A percentile compares a stretch with the other conserved stretches of the same genome.
Evolutionary conservation across 2,113 vertebrate species (phyloP).

Genomic region (Calypte anna): DNA sequence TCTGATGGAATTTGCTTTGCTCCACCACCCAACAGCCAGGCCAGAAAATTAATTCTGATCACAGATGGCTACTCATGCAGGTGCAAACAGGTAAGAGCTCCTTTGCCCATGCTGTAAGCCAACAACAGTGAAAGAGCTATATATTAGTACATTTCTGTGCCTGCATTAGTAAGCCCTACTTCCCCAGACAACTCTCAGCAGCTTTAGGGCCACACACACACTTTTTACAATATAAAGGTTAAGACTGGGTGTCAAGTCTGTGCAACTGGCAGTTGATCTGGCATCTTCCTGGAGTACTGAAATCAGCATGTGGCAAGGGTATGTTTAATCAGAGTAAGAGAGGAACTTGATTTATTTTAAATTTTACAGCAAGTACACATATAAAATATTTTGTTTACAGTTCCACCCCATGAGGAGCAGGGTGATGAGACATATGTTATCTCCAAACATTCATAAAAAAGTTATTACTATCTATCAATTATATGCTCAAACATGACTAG

Average conservation of each 20-base stretch:
- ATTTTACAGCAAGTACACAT: slow-evolving; percentile 6
- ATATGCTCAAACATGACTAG: slow-evolving; percentile 6
- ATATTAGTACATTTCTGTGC: not conserved
- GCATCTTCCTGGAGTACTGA: not conserved
- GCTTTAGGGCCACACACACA: not conserved
- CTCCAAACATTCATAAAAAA: slow-evolving; percentile 49
- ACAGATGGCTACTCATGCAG: not conserved
- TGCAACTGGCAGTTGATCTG: not conserved
- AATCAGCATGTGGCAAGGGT: not conserved
- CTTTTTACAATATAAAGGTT: not conserved
- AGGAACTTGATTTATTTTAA: slow-evolving; percentile 44
- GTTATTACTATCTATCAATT: slow-evolving; percentile 29
- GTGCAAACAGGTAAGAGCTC: not conserved
- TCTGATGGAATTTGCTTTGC: not conserved
- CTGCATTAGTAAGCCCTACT: not conserved
- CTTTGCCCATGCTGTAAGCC: not conserved
- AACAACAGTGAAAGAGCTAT: not conserved
- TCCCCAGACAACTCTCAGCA: not conserved
- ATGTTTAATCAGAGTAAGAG: not conserved
- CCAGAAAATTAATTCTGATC: not conserved
- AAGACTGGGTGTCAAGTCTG: not conserved
- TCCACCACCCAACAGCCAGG: not conserved
- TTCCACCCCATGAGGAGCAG: not conserved
- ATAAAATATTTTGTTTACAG: slow-evolving; percentile 58
- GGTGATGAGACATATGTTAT: slow-evolving; percentile 24